Evolutionary conservation across 2,888 invertebrate species (phyloP).

Genomic region (Microplitis manilae): DNA sequence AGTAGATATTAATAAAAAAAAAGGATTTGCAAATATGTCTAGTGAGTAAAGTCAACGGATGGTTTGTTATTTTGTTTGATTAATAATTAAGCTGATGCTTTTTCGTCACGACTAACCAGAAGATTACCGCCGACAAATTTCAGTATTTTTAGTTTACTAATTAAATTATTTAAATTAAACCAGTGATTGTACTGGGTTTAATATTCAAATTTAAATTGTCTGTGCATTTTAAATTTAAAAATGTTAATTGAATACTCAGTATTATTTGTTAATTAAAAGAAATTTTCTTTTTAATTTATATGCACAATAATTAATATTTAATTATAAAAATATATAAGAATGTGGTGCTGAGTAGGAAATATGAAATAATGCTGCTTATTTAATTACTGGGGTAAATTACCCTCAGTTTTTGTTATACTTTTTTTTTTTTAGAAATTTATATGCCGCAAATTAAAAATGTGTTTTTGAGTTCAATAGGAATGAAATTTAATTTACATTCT

Average conservation of each 20-base stretch:
- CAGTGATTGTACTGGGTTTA: too few species aligned
- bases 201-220: too few species aligned
- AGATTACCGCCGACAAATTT: too few species aligned
- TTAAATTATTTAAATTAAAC: too few species aligned
- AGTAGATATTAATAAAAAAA: slow-evolving; percentile 1
- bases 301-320: neutral
- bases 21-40: slow-evolving; percentile 16
- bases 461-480: too few species aligned
- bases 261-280: neutral
- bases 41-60: slow-evolving; percentile 3
- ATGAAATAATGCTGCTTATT: neutral
- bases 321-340: neutral
- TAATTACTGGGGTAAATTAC: slow-evolving; percentile 14
- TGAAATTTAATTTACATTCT: too few species aligned
- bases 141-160: too few species aligned
- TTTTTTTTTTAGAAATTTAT: neutral
- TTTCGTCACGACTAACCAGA: too few species aligned
- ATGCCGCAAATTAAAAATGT: too few species aligned
- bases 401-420: slow-evolving; percentile 7
- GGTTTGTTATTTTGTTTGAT: neutral
- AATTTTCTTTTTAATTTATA: slow-evolving; percentile 8
- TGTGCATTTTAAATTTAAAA: too few species aligned
- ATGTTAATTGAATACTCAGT: neutral
- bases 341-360: slow-evolving; percentile 30
- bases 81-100: neutral